These are phyloP conservation scores for Entomobrya multifasciata DNA, from an alignment of 2,888 invertebrate species.

Conservation along the genomic window DNA sequence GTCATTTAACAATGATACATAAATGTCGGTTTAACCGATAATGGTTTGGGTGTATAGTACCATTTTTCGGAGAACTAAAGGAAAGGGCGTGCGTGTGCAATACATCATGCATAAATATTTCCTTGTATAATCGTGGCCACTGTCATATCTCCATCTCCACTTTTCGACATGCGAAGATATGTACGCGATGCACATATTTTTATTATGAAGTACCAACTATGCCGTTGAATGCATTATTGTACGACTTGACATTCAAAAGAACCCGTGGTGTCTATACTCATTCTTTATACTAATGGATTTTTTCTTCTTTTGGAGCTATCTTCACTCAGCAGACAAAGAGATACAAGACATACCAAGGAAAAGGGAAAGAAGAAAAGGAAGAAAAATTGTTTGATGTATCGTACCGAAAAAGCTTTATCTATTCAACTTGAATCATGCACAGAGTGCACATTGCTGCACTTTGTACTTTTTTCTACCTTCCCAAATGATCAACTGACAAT, in stretches of 20 bases:
- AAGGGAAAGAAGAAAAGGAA: background rate
- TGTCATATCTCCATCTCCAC: background rate
- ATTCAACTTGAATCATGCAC: no score
- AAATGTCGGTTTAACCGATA: background rate
- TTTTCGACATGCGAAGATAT: background rate
- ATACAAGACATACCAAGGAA: background rate
- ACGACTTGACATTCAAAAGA: no score
- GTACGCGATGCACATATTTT: background rate
- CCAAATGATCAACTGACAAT: no score
- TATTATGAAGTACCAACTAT: background rate
- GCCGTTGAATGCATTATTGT: background rate
- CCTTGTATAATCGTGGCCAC: background rate
- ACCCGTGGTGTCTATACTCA: background rate
- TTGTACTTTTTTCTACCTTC: no score
- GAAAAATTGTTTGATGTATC: conserved; percentile 3
- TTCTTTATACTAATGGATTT: background rate
- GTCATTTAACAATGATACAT: background rate
- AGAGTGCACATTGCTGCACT: no score
- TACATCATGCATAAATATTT: conserved; percentile 17
- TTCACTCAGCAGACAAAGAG: background rate
- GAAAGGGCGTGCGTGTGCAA: background rate
- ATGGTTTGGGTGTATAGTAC: background rate
- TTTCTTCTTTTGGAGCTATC: background rate
- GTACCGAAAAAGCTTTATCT: background rate
- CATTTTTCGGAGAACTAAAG: background rate